phyloP scores from a whole-genome alignment of 2,797 vertebrate species.

The Staurois parvus region DNA sequence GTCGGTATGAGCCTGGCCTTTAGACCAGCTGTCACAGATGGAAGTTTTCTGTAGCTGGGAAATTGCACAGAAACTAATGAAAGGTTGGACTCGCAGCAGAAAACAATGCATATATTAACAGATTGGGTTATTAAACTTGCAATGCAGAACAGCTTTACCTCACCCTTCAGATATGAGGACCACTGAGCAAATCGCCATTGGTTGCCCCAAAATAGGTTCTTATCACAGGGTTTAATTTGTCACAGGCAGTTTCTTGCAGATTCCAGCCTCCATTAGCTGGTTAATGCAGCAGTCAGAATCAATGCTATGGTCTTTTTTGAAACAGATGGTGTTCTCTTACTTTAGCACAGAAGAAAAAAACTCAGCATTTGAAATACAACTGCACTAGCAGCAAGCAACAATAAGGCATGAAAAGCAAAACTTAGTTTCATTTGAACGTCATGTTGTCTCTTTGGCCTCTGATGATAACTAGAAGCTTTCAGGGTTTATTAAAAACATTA shows the following conservation, averaged over 20 bases:
- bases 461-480: too few relatives aligned
- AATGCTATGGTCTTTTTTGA: neutral
- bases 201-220: slow-evolving; percentile 62
- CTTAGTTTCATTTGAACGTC: too few relatives aligned
- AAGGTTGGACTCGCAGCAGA: neutral
- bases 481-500: too few relatives aligned
- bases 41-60: neutral
- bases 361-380: too few relatives aligned
- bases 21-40: too few relatives aligned
- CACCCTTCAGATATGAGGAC: slow-evolving; percentile 39
- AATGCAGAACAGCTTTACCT: slow-evolving; percentile 42
- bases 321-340: slow-evolving; percentile 60
- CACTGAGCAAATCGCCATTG: slow-evolving; percentile 29
- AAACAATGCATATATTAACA: slow-evolving; percentile 5
- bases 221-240: slow-evolving; percentile 50
- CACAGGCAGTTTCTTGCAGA: slow-evolving; percentile 54
- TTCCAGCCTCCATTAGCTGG: slow-evolving; percentile 55
- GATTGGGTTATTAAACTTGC: slow-evolving; percentile 35
- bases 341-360: slow-evolving; percentile 29
- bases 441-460: too few relatives aligned
- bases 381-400: too few relatives aligned
- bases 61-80: neutral
- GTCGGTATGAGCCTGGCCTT: too few relatives aligned
- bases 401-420: too few relatives aligned
- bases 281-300: slow-evolving; percentile 45